Conservation (phyloP, 2,113 vertebrate species). For the Prunella himalayana region DNA sequence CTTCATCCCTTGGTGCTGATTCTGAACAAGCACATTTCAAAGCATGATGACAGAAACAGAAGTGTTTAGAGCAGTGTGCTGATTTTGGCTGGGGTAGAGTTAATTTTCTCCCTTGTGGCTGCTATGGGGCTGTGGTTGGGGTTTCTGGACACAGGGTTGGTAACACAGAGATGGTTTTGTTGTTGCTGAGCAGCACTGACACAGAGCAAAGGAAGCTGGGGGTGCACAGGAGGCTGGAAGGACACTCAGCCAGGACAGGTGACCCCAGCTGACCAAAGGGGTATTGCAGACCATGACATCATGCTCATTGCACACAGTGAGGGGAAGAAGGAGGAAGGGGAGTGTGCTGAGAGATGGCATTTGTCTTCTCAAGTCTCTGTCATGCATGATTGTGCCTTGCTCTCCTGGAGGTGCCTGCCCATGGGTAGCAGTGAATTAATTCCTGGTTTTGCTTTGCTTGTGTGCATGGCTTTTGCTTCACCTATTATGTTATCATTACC, state of each 20-base stretch:
- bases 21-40: background rate
- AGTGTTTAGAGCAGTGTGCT: background rate
- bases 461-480: background rate
- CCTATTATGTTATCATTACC: background rate
- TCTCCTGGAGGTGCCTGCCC: background rate
- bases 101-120: background rate
- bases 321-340: background rate
- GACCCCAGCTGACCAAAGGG: background rate
- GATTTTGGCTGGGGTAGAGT: background rate
- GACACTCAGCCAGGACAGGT: background rate
- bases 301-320: background rate
- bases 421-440: background rate
- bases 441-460: background rate
- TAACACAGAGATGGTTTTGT: background rate
- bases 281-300: background rate
- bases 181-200: background rate
- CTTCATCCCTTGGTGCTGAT: background rate
- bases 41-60: background rate
- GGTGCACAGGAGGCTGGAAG: background rate
- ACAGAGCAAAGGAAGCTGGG: background rate
- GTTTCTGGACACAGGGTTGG: background rate
- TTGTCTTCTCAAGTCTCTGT: background rate
- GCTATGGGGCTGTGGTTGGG: background rate
- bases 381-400: background rate
- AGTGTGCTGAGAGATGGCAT: fast-evolving